Evolutionary conservation across 2,888 invertebrate genomes (phyloP).

Genomic region (Nemapogon koenigi): DNA sequence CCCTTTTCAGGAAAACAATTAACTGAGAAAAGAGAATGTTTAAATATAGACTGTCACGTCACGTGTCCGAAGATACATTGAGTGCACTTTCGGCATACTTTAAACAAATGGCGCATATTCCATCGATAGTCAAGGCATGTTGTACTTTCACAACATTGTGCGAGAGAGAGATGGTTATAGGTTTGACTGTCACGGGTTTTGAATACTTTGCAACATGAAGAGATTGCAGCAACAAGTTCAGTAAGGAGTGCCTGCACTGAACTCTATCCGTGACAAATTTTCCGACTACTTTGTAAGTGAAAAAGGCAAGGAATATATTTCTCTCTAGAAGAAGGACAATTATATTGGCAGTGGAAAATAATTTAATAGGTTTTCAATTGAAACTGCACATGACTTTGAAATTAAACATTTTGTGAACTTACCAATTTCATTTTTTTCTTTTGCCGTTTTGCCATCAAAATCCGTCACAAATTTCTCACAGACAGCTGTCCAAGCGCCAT

Average conservation of each 20-base stretch:
- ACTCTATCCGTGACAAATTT: slow-evolving; percentile 18
- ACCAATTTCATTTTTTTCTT: slow-evolving; percentile 18
- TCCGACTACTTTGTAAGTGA: slow-evolving; percentile 21
- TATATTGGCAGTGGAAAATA: slow-evolving; percentile 21
- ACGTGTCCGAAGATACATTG: neutral
- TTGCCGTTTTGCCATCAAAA: slow-evolving; percentile 19
- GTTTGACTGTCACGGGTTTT: too few species aligned
- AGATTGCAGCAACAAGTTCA: too few species aligned
- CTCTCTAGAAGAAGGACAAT: slow-evolving; percentile 21
- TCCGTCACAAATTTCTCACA: slow-evolving; percentile 20
- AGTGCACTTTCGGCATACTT: too few species aligned
- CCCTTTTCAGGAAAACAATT: neutral
- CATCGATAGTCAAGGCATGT: too few species aligned
- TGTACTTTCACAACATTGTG: too few species aligned
- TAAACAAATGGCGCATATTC: too few species aligned
- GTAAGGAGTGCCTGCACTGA: too few species aligned
- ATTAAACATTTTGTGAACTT: slow-evolving; percentile 14
- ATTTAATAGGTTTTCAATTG: slow-evolving; percentile 10
- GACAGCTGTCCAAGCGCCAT: slow-evolving; percentile 20
- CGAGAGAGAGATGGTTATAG: too few species aligned
- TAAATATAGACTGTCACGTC: neutral
- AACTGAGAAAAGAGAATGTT: neutral
- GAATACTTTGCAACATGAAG: too few species aligned
- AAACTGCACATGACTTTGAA: slow-evolving; percentile 2
- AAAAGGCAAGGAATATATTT: too few species aligned